These are phyloP conservation scores for Luidia sarsii DNA, from an alignment of 53 echinoderm and acorn worm species.

Conservation along the genomic window DNA sequence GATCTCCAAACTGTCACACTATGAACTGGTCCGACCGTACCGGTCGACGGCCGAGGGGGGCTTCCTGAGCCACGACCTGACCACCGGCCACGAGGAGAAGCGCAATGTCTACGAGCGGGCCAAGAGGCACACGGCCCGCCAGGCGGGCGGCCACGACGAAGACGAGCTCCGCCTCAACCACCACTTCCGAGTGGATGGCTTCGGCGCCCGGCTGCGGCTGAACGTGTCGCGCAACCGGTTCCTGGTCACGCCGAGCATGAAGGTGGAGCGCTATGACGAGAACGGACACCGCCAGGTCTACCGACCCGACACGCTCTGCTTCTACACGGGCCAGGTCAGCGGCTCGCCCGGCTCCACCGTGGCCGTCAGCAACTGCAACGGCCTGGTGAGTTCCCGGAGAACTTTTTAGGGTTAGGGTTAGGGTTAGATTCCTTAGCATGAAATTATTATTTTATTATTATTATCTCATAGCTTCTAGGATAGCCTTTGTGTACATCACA, in stretches of 20 bases:
- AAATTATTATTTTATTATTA: too few relatives aligned
- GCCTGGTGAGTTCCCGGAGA: conserved; percentile 98
- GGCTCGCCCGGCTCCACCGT: conserved; percentile 61
- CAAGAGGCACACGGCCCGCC: conserved; percentile 57
- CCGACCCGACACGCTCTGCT: conserved; percentile 71
- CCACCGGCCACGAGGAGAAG: conserved; percentile 66
- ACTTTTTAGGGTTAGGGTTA: too few relatives aligned
- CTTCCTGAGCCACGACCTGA: conserved; percentile 79
- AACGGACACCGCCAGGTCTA: conserved; percentile 66
- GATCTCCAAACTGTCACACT: conserved; percentile 82
- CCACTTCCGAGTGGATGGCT: conserved; percentile 80
- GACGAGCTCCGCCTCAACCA: conserved; percentile 28
- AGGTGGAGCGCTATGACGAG: conserved; percentile 65
- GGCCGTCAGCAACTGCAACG: conserved; percentile 93
- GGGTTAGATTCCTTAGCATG: too few relatives aligned
- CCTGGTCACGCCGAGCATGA: conserved; percentile 71
- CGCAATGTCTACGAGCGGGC: conserved; percentile 63
- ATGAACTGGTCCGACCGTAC: conserved; percentile 82
- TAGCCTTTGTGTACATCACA: too few relatives aligned
- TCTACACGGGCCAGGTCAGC: conserved; percentile 73
- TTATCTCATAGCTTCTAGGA: too few relatives aligned
- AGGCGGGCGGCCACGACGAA: background rate
- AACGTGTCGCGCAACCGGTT: conserved; percentile 75
- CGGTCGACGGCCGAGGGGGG: conserved; percentile 85
- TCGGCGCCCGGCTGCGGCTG: conserved; percentile 72